Evolutionary conservation across 2,797 vertebrate genomes (phyloP), one percentile per base, ranked within the genome.

Genomic region (Lagocephalus sceleratus): DNA sequence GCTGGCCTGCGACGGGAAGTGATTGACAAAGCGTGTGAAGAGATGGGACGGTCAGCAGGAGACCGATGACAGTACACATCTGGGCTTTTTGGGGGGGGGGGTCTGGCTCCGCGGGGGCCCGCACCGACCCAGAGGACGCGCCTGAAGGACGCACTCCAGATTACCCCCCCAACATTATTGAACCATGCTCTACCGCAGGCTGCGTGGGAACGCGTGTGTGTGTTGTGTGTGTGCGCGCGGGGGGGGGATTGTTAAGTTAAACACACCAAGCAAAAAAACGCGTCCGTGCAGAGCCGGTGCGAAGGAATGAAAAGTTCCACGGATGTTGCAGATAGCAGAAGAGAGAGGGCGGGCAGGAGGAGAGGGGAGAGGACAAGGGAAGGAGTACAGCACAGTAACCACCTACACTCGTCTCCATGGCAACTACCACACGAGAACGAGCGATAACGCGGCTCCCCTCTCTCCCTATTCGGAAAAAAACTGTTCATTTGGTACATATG

Each of bases 381-480:
- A 57, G 42, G 63, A 84, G 82, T 81, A 78, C 73, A 76, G 82
- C 83, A 82, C 79, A 71, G 82, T 74, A 85, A 87, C 85, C 87
- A 88, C 87, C 87, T 89, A 89, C 87, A 88, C 86, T 84, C 42
- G 74, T 89, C 80, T 57, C 85, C 87, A 89, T 89, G 83, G 87
- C 81, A 89, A 89, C 87, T 85, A 84, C 81, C 86, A 85, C 83
- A 85, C 80, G 76, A 84, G 84, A 88, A 78, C 60, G 46, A 83
- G 84, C 66, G 81, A 83, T 84, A 84, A 86, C 82, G 81, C 85
- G 79, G 81, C 80, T 80, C 72, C 72, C 62, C 71, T 76, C 78
- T 78, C 73, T 78, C 81, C 80, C 83, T 76, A 54, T 78, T 78
- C 80, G 72, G 74, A 68, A 78, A 81, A 68, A 78, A 81, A 83